Evolutionary conservation across 2,113 vertebrate species (phyloP), one percentile per base, ranked within the genome.

Genomic region (Hippocampus zosterae): DNA sequence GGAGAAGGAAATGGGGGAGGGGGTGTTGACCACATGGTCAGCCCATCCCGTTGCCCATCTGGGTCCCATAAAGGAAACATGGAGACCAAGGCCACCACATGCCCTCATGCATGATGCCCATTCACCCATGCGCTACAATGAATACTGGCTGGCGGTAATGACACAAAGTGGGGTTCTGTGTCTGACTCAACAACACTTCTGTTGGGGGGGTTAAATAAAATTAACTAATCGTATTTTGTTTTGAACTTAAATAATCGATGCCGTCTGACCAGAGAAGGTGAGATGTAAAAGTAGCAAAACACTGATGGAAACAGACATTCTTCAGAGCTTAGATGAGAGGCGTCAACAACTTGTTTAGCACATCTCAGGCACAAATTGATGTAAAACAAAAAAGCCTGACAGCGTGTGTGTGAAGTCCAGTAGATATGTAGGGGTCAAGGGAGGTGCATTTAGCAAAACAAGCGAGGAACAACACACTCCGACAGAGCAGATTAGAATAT

Each of bases 41-140:
- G 79, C 77, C 85, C 61, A 27, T 84, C 88, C 82, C 81, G 75
- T 87, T 81, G 89, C 87, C 92, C 91, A 92, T 92, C 90, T 93
- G 91, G 86, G 91, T 91, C 84, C 84, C 84, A 89, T 89, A 86
- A 87, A 90, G 87, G 74, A 81, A 88, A 85, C 81, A 79, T 67
- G 65, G 77, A 85, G 82, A 88, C 89, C 90, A 91, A 85, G 85
- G 75, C 76, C 85, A 82, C 88, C 85, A 84, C 86, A 88, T 88
- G 87, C 85, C 82, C 81, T 73, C 75, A 44, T 86, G 80, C 66
- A 81, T 69, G 78, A 82, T 87, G 78, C 82, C 84, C 83, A 70
- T 71, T 85, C 84, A 85, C 68, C 85, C 87, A 69, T 85, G 73
- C 78, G 72, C 65, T 70, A 68, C 73, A 65, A 65, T 81, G 76